A percentile compares a stretch with the other conserved stretches of the same genome.
Evolutionary conservation across 2,113 vertebrate species (phyloP).

Genomic region (Lipophrys pholis): DNA sequence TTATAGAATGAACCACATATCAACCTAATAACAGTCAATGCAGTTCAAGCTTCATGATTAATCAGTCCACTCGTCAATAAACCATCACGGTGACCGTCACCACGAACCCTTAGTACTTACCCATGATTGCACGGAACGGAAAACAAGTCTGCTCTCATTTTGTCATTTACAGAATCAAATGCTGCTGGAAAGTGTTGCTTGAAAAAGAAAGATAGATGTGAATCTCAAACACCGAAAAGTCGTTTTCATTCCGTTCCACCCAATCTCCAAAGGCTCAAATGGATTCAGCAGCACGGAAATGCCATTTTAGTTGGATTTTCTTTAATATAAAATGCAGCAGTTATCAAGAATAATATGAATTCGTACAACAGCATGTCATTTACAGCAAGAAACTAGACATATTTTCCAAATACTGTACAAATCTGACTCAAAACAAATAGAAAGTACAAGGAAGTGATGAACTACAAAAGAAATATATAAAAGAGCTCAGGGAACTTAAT

Average conservation of each 20-base stretch:
- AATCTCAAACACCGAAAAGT: conserved; percentile 36
- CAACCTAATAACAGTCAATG: no score
- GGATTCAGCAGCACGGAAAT: conserved; percentile 2
- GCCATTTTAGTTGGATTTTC: conserved; percentile 30
- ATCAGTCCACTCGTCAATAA: no score
- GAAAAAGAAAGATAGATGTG: conserved; percentile 19
- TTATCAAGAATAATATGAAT: conserved; percentile 64
- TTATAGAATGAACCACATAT: no score
- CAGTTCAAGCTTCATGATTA: no score
- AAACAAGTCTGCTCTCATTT: background rate
- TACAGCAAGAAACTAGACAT: conserved; percentile 60
- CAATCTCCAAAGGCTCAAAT: background rate
- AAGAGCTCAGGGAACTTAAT: background rate
- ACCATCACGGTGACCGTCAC: no score
- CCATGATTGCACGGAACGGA: background rate
- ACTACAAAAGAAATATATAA: no score
- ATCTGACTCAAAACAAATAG: conserved; percentile 34
- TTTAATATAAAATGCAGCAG: conserved; percentile 71
- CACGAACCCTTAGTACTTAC: background rate
- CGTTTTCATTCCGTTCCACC: conserved; percentile 13
- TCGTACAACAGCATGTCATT: conserved; percentile 64
- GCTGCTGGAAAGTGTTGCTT: conserved; percentile 22
- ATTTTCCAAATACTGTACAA: conserved; percentile 51
- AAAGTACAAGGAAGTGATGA: conserved; percentile 4
- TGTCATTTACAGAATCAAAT: conserved; percentile 36